Conservation (phyloP, 2,113 vertebrate species). For the Pan paniscus region DNA sequence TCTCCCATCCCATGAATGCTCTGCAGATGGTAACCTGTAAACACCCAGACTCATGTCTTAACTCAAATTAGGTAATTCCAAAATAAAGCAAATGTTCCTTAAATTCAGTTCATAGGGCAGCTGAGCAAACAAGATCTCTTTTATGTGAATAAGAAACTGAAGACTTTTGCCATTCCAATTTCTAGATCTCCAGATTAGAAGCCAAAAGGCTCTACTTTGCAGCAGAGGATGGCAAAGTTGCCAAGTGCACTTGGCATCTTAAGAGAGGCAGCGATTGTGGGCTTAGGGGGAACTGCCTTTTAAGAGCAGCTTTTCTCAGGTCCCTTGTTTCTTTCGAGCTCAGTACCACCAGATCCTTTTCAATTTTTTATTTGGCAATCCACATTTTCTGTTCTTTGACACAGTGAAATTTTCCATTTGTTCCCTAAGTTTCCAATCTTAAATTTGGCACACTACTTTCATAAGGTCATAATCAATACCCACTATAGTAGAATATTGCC, state of each 20-base stretch:
- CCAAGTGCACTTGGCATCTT: neutral
- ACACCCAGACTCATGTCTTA: neutral
- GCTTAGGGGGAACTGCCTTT: neutral
- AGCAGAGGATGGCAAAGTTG: neutral
- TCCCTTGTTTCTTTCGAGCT: neutral
- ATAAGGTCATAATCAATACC: neutral
- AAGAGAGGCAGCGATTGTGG: neutral
- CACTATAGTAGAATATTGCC: neutral
- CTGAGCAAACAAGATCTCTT: neutral
- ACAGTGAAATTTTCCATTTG: neutral
- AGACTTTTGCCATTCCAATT: neutral
- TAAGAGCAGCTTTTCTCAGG: neutral
- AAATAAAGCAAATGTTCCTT: neutral
- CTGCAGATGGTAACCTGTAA: neutral
- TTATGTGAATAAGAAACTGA: neutral
- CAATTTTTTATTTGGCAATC: neutral
- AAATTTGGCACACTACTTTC: neutral
- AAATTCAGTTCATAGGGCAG: neutral
- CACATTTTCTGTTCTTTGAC: neutral
- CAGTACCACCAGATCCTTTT: neutral
- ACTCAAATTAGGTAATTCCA: constrained; percentile 43
- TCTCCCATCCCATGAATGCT: neutral
- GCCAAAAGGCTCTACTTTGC: neutral
- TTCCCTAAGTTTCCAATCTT: neutral
- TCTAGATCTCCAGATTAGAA: neutral